Conservation (phyloP, 35 echinoderm and acorn worm genomes). For the Apostichopus californicus region DNA sequence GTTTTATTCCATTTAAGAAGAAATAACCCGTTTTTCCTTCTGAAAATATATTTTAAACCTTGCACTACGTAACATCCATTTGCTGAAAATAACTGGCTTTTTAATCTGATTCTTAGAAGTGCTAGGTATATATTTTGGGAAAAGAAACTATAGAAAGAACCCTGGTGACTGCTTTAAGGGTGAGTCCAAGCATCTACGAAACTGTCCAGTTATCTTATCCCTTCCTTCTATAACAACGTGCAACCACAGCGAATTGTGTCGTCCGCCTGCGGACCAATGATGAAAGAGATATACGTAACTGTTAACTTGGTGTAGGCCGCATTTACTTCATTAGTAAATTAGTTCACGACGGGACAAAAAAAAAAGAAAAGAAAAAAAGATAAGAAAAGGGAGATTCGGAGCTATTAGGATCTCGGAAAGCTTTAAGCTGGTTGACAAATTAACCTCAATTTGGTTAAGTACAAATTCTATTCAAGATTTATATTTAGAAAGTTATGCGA, state of each 20-base stretch:
- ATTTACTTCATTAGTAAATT: slow-evolving; percentile 31
- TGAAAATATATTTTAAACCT: too few relatives aligned
- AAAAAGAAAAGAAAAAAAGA: too few relatives aligned
- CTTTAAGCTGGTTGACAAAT: not conserved
- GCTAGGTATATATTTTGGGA: too few relatives aligned
- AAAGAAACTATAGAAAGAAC: too few relatives aligned
- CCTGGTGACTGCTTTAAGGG: too few relatives aligned
- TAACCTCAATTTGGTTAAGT: slow-evolving; percentile 23
- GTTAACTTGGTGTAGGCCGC: not conserved
- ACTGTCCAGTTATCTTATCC: not conserved
- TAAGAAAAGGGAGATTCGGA: too few relatives aligned
- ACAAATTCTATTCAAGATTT: not conserved
- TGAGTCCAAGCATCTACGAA: not conserved
- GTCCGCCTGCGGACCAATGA: not conserved
- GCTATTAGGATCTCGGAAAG: not conserved
- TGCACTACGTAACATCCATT: too few relatives aligned
- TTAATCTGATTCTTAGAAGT: too few relatives aligned
- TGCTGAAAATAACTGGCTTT: too few relatives aligned
- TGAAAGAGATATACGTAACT: not conserved
- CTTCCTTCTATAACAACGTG: not conserved
- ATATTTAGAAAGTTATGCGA: not conserved
- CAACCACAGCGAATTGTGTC: not conserved
- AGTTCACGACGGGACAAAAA: not conserved
- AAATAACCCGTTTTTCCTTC: too few relatives aligned
- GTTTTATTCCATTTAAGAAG: too few relatives aligned